Evolutionary conservation across 2,797 vertebrate genomes (phyloP), one percentile per base, ranked within the genome.

Genomic region (Manis crassicaudata): DNA sequence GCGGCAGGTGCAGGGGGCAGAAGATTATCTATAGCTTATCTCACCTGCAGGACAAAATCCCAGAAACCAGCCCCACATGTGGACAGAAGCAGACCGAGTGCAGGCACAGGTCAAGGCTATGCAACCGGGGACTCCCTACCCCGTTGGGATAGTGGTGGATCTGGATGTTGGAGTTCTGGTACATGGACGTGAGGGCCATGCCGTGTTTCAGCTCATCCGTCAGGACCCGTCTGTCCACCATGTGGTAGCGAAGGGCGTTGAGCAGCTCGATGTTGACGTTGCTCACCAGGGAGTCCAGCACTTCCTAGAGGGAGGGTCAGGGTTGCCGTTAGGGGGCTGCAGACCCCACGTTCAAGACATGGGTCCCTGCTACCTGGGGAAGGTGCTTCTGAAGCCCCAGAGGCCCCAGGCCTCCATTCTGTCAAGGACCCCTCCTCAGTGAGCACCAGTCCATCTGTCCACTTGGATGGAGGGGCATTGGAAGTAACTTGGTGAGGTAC

Each of bases 241-340:
- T 99, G 98, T 99, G 99, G 98, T 99, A 99, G 67, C 99, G 99
- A 16, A 99, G 99, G 60, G 99, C 99, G 0, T 99, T 99, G 86
- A 99, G 98, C 96, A 99, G 98, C 98, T 99, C 99, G 0, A 99
- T 99, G 98, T 99, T 99, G 87, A 99, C 99, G 0, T 99, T 99
- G 97, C 99, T 99, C 96, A 99, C 99, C 97, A 99, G 98, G 40
- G 99, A 99, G 70, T 99, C 99, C 97, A 99, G 98, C 90, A 99
- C 99, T 98, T 99, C 99, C 99, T 99, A 98, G 93, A 97, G 96
- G 27, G 85, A 97, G 79, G 72, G 43, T 40, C 43, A 4, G 18
- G 7, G 5, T 3, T 16, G 12, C 17, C 52, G 35, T 85, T 5
- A 73, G 29, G 32, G 37, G 23, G 72, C 25, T 43, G 54, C 20